Percentiles rank a stretch among this genome's conserved stretches.
phyloP scores from a whole-genome alignment of 2,797 vertebrate species.

The Artibeus lituratus region DNA sequence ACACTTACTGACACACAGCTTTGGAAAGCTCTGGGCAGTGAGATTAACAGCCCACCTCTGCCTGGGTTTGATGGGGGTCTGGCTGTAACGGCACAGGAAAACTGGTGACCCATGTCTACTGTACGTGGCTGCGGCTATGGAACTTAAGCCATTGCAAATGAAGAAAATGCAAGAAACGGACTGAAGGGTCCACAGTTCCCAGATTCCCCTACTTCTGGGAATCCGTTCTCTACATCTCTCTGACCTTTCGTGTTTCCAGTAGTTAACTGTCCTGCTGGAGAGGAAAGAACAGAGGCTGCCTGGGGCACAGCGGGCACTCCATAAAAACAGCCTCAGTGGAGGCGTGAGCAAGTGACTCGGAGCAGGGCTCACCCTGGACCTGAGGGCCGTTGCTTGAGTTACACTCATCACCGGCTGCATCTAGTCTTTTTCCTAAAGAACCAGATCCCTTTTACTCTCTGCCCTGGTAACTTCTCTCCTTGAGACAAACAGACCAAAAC shows the following conservation, averaged over 20 bases:
- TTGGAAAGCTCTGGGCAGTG: background rate
- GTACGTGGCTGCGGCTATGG: background rate
- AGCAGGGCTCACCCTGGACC: background rate
- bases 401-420: accelerated
- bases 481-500: slow-evolving; percentile 6
- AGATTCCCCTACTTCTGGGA: background rate
- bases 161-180: background rate
- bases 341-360: too few relatives aligned
- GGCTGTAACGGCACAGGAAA: background rate
- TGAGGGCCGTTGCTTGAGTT: background rate
- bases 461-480: background rate
- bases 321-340: background rate
- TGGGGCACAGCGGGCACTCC: background rate
- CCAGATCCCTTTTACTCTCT: background rate
- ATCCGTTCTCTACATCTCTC: background rate
- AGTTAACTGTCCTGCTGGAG: background rate
- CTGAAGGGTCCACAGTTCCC: background rate
- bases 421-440: background rate
- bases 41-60: too few relatives aligned
- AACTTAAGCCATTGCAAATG: background rate
- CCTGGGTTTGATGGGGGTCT: background rate
- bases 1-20: background rate
- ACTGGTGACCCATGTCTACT: background rate
- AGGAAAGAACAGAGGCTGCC: background rate
- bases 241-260: background rate